These are phyloP conservation scores for Resseliella maxima DNA, from an alignment of 2,888 invertebrate species.

Conservation along the genomic window DNA sequence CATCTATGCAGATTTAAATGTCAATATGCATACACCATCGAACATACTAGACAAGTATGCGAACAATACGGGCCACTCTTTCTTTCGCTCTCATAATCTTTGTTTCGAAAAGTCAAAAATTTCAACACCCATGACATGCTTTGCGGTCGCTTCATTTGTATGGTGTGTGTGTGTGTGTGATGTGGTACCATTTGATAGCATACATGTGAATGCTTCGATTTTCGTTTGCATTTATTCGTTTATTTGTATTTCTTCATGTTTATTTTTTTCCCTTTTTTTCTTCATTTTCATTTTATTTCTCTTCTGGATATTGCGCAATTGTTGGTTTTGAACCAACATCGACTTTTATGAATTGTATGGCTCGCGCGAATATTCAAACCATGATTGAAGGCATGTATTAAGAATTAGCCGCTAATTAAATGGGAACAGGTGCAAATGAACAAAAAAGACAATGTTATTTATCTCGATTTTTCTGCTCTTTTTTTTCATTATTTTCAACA, in stretches of 20 bases:
- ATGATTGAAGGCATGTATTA: too few species aligned
- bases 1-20: neutral
- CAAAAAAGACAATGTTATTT: neutral
- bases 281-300: too few species aligned
- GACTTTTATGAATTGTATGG: neutral
- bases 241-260: too few species aligned
- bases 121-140: neutral
- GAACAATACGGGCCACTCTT: neutral
- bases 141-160: neutral
- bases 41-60: neutral
- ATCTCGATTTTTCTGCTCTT: neutral
- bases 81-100: neutral
- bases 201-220: neutral
- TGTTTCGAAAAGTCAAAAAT: neutral
- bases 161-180: neutral
- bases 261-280: neutral
- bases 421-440: neutral
- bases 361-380: neutral
- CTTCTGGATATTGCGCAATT: constrained; percentile 3
- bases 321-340: too few species aligned
- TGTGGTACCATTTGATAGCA: neutral
- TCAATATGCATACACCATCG: neutral
- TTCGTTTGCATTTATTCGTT: too few species aligned
- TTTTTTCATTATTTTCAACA: too few species aligned
- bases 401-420: neutral